phyloP scores from a whole-genome alignment of 30 jellyfish, hydroid and myxozoan species.

The Catostylus mosaicus region DNA sequence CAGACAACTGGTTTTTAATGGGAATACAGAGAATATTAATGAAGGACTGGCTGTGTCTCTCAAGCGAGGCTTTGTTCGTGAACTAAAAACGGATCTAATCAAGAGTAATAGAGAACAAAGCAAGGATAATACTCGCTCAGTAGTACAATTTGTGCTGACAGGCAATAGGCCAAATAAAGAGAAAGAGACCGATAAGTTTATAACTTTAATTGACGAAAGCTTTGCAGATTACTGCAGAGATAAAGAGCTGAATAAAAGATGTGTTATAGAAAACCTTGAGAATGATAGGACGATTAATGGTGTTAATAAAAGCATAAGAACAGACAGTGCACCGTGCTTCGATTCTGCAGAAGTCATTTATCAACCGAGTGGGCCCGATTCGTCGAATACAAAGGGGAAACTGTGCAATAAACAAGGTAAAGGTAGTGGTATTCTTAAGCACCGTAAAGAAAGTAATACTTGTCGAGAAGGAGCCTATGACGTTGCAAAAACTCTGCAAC shows the following conservation, averaged over 20 bases:
- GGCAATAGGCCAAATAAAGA: conserved; percentile 34
- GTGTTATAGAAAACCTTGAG: background rate
- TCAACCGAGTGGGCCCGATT: too few relatives aligned
- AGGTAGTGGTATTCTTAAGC: background rate
- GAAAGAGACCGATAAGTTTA: conserved; percentile 35
- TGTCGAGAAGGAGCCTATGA: background rate
- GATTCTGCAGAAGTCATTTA: too few relatives aligned
- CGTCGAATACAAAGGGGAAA: too few relatives aligned
- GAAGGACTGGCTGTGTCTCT: conserved; percentile 9
- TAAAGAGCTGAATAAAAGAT: conserved; percentile 16
- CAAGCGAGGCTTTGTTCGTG: conserved; percentile 34
- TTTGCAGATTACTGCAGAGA: conserved; percentile 30
- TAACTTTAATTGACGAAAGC: conserved; percentile 44
- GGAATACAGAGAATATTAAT: background rate
- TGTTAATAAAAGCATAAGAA: background rate
- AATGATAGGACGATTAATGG: conserved; percentile 48
- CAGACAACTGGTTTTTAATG: background rate
- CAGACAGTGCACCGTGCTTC: background rate
- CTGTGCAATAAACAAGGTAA: background rate
- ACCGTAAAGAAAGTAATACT: background rate
- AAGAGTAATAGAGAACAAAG: conserved; percentile 15
- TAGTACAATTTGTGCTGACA: conserved; percentile 39
- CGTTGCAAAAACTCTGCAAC: background rate
- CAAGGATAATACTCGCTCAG: conserved; percentile 27
- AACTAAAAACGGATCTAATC: conserved; percentile 28